Percentiles rank a stretch among this genome's conserved stretches.
These are phyloP conservation scores for Camponotus pennsylvanicus DNA, from an alignment of 1,140 invertebrate genomes.

Conservation along the genomic window DNA sequence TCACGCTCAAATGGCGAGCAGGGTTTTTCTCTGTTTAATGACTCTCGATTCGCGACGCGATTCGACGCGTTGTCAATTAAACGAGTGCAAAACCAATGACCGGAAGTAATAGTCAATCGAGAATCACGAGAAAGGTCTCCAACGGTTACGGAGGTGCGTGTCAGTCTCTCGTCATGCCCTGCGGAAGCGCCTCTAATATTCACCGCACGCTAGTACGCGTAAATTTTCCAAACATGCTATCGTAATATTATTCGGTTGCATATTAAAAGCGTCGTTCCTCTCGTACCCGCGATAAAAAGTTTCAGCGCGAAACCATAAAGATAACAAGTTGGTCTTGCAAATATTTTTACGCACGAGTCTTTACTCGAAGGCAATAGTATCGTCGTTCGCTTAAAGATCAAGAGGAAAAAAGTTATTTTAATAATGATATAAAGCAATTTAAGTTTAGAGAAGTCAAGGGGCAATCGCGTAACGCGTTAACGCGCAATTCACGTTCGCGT, in stretches of 20 bases:
- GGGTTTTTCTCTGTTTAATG: slow-evolving; percentile 35
- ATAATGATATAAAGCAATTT: not conserved
- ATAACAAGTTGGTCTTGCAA: not conserved
- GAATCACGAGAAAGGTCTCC: slow-evolving; percentile 30
- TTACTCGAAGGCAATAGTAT: not conserved
- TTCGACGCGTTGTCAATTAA: slow-evolving; percentile 52
- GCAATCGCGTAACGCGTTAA: not conserved
- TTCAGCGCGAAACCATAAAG: slow-evolving; percentile 4
- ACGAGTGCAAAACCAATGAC: slow-evolving; percentile 53
- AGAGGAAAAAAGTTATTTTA: not conserved
- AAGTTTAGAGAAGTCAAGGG: not conserved
- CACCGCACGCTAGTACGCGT: not conserved
- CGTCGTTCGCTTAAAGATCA: not conserved
- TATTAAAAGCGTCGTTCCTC: slow-evolving; percentile 46
- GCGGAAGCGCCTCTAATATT: slow-evolving; percentile 36
- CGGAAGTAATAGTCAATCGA: slow-evolving; percentile 56
- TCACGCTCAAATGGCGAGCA: slow-evolving; percentile 12
- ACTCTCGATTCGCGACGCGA: slow-evolving; percentile 40
- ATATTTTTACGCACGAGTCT: not conserved
- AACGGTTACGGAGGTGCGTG: slow-evolving; percentile 20
- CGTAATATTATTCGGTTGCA: slow-evolving; percentile 17
- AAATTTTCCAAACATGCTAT: not conserved
- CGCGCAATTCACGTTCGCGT: not conserved
- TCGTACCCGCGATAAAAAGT: slow-evolving; percentile 28
- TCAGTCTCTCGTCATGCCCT: not conserved